These are phyloP conservation scores for Dromius quadrimaculatus DNA, from an alignment of 2,888 invertebrate genomes.

Conservation along the genomic window DNA sequence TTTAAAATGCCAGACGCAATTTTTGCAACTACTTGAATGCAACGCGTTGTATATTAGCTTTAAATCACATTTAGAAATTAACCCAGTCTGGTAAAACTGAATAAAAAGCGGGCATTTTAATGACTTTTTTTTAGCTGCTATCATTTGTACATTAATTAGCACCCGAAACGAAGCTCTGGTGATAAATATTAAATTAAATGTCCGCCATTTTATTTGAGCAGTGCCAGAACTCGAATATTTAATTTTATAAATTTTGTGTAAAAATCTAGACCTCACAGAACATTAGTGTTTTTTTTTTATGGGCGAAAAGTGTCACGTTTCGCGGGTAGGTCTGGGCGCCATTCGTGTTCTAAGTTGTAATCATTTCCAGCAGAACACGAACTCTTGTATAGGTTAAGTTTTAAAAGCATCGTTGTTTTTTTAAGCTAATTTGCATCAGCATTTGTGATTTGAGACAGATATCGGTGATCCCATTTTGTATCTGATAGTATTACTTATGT, in stretches of 20 bases:
- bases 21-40: conserved; percentile 11
- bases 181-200: too few relatives aligned
- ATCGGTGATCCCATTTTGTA: conserved; percentile 50
- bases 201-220: too few relatives aligned
- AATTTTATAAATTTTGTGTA: background rate
- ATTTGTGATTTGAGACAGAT: conserved; percentile 47
- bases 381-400: conserved; percentile 48
- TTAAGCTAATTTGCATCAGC: conserved; percentile 38
- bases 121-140: too few relatives aligned
- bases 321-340: conserved; percentile 13
- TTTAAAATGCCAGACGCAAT: background rate
- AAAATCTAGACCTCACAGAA: conserved; percentile 42
- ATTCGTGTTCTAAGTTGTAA: conserved; percentile 41
- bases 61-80: conserved; percentile 9
- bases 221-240: conserved; percentile 34
- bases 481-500: conserved; percentile 52
- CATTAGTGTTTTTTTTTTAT: too few relatives aligned
- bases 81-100: background rate
- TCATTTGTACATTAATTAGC: too few relatives aligned
- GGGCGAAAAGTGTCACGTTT: too few relatives aligned
- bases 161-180: background rate
- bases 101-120: too few relatives aligned
- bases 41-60: conserved; percentile 14
- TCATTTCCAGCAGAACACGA: conserved; percentile 40
- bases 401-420: conserved; percentile 41